Percentiles rank a stretch among this genome's conserved stretches.
phyloP scores from a whole-genome alignment of 2,797 vertebrate species.

The Psittacula derbiana region DNA sequence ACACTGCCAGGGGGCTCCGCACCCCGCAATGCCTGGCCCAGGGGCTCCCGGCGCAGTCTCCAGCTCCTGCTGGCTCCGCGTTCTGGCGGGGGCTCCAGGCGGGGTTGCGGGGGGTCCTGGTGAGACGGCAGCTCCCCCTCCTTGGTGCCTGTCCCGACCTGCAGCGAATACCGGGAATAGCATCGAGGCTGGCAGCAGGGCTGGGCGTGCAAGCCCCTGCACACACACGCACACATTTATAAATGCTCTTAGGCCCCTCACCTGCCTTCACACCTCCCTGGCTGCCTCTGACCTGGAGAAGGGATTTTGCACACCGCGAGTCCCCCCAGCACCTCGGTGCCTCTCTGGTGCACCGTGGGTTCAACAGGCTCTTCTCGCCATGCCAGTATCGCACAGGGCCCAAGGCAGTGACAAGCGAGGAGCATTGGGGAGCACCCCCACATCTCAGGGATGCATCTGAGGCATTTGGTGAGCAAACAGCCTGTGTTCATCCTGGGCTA shows the following conservation, averaged over 20 bases:
- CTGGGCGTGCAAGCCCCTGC: not conserved
- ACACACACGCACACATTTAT: not conserved
- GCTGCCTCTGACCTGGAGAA: not conserved
- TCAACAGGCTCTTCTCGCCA: not conserved
- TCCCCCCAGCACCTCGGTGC: accelerated
- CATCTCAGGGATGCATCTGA: not conserved
- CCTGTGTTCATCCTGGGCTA: not conserved
- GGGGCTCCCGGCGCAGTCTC: not conserved
- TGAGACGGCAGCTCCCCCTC: not conserved
- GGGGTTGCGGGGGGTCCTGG: not conserved
- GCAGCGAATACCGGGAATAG: constrained; percentile 39
- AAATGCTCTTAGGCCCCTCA: not conserved
- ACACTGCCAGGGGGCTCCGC: not conserved
- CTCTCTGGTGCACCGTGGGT: not conserved
- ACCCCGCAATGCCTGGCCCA: not conserved
- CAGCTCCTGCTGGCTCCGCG: not conserved
- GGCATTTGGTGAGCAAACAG: not conserved
- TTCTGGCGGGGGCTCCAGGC: not conserved
- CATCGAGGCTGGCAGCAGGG: not conserved
- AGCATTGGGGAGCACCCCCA: not conserved
- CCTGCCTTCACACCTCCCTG: not conserved
- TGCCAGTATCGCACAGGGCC: not conserved
- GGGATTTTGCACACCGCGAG: not conserved
- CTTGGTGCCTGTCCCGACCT: constrained; percentile 8
- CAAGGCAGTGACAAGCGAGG: not conserved